Evolutionary conservation across 2,797 vertebrate genomes (phyloP), one percentile per base, ranked within the genome.

Genomic region (Microchirus variegatus): DNA sequence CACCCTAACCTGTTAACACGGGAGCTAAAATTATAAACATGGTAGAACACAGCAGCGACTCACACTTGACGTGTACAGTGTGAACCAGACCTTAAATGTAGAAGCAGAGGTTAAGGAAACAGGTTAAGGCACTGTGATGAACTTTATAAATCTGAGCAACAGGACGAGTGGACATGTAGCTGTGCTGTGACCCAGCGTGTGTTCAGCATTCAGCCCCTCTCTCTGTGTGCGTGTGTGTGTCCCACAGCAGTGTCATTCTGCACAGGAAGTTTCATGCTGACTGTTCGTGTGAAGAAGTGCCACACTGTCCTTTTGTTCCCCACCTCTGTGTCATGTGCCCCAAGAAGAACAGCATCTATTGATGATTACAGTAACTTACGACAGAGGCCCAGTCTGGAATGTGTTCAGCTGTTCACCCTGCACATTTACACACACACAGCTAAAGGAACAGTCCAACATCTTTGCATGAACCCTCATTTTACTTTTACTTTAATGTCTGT

Each of bases 111-210:
- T 38, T 18, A 52, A 57, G 56, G 80, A 69, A 53, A 43, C 58
- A 45, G 70, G 53, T 75, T 90, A 92, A 92, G 92, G 92, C 92
- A 93, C 86, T 90, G 69, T 76, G 66, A 22, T 22, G 81, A 86
- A 90, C 84, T 83, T 90, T 89, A 90, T 80, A 61, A 70, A 71
- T 41, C 59, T 59, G 67, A 65, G 78, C 69, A 61, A 63, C 59
- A 45, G 26, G n/a, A 45, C 7, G 5, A 31, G 31, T 31, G 31
- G 31, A 31, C 31, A 7, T 31, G 31, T 38, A 22, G 19, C 14
- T 17, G 13, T 64, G 45, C 58, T 2, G 52, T 43, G 56, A 53
- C 53, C 53, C 43, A 3, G 59, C 2, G 45, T 31, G 31, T 31
- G n/a, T n/a, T n/a, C n/a, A n/a, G n/a, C n/a, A n/a, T n/a, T n/a